phyloP scores from a whole-genome alignment of 2,113 vertebrate species.

The Melierax canorus region DNA sequence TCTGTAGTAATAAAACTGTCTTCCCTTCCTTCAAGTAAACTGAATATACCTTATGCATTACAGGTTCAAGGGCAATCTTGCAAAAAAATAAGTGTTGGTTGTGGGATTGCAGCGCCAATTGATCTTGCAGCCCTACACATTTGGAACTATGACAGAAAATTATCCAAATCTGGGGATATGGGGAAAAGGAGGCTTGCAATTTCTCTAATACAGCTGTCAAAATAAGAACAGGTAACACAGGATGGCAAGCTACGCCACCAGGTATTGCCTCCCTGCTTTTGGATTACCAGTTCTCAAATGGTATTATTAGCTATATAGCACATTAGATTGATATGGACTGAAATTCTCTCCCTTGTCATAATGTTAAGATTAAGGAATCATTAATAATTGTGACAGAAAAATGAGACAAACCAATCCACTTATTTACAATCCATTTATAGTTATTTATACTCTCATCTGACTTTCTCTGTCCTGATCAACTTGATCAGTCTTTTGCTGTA shows the following conservation, averaged over 20 bases:
- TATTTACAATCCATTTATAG: not conserved
- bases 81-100: not conserved
- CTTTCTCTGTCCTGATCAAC: not conserved
- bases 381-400: not conserved
- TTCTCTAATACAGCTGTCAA: not conserved
- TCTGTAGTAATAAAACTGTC: not conserved
- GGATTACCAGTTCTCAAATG: not conserved
- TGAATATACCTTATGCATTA: not conserved
- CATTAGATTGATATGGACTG: not conserved
- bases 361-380: not conserved
- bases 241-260: not conserved
- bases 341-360: not conserved
- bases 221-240: not conserved
- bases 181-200: not conserved
- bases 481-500: not conserved
- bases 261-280: not conserved
- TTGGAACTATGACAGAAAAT: not conserved
- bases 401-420: not conserved
- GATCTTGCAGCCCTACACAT: not conserved
- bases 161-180: not conserved
- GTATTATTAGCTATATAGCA: not conserved
- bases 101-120: not conserved
- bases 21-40: not conserved
- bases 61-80: not conserved
- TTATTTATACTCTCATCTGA: not conserved